A percentile compares a stretch with the other conserved stretches of the same genome.
These are phyloP conservation scores for Charadrius vociferus DNA, from an alignment of 2,113 vertebrate species.

Conservation along the genomic window DNA sequence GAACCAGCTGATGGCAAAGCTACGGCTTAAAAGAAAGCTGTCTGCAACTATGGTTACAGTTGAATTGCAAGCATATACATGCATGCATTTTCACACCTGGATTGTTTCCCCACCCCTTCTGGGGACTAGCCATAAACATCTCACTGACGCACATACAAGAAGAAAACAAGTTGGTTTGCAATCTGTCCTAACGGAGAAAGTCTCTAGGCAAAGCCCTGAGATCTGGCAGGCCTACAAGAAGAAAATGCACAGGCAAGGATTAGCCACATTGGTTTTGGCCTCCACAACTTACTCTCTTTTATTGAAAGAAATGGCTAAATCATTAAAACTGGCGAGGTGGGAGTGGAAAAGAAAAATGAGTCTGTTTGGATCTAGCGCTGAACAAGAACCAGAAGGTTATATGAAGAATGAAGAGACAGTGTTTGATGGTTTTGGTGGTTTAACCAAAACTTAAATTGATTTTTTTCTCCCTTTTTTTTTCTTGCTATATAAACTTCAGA, in stretches of 20 bases:
- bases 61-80: slow-evolving; percentile 55
- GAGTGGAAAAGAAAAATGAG: background rate
- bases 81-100: slow-evolving; percentile 61
- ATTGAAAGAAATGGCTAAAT: background rate
- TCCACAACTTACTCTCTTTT: background rate
- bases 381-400: background rate
- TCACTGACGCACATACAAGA: slow-evolving; percentile 24
- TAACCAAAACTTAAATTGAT: background rate
- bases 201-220: slow-evolving; percentile 27
- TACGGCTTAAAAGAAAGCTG: background rate
- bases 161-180: slow-evolving; percentile 33
- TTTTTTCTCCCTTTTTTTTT: accelerated
- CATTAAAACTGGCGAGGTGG: background rate
- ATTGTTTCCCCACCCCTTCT: slow-evolving; percentile 48
- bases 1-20: background rate
- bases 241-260: background rate
- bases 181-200: background rate
- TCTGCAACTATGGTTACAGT: background rate
- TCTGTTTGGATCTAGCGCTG: background rate
- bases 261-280: background rate
- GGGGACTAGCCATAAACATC: slow-evolving; percentile 21
- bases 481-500: background rate
- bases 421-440: background rate
- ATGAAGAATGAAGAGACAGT: background rate
- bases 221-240: slow-evolving; percentile 20